These are phyloP conservation scores for Jacana jacana DNA, from an alignment of 2,113 vertebrate genomes.

Conservation along the genomic window DNA sequence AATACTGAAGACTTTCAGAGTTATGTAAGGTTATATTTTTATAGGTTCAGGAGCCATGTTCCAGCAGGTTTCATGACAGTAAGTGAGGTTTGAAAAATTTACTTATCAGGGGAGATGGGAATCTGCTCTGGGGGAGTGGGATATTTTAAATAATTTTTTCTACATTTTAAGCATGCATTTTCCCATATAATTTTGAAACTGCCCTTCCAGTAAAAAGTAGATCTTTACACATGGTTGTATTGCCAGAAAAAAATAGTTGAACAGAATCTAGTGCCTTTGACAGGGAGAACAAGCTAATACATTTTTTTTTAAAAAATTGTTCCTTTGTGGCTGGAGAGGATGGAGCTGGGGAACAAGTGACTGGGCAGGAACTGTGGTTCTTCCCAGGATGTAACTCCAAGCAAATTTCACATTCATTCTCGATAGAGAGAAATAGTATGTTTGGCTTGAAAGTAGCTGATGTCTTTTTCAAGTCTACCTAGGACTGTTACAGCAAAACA, in stretches of 20 bases:
- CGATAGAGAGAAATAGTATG: not conserved
- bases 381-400: not conserved
- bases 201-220: not conserved
- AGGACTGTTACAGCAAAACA: not conserved
- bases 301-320: not conserved
- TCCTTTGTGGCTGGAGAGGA: not conserved
- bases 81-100: not conserved
- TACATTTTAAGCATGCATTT: not conserved
- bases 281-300: not conserved
- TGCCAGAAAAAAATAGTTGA: not conserved
- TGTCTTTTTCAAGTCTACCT: not conserved
- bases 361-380: not conserved
- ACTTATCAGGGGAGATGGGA: not conserved
- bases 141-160: not conserved
- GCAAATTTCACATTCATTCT: not conserved
- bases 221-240: not conserved
- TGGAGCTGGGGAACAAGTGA: not conserved
- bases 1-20: not conserved
- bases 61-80: constrained; percentile 7
- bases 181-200: not conserved
- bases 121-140: not conserved
- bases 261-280: not conserved
- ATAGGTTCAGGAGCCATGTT: not conserved
- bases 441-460: not conserved
- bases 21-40: constrained; percentile 15